Conservation (phyloP, 2,113 vertebrate species). For the Corythornis madagascariensis region DNA sequence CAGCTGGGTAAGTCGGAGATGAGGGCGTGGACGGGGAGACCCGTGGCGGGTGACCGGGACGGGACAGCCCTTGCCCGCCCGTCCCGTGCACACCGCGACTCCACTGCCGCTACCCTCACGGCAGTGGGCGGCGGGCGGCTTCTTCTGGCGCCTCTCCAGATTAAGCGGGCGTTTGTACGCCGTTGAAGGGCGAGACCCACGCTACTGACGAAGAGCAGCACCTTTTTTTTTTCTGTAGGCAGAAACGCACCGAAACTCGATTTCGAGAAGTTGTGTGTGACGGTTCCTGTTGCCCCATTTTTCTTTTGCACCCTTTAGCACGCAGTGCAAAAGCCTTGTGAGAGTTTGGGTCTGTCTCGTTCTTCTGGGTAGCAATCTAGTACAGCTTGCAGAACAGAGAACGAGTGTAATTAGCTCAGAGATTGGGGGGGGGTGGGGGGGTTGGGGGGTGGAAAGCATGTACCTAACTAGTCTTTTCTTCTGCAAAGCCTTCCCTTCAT, state of each 20-base stretch:
- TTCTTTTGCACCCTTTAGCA: neutral
- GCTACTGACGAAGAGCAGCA: neutral
- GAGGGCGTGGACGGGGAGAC: neutral
- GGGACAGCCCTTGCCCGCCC: neutral
- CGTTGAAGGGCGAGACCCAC: neutral
- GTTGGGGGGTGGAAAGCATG: neutral
- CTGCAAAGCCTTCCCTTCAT: neutral
- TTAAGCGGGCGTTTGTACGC: neutral
- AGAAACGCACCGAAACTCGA: neutral
- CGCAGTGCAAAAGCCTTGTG: neutral
- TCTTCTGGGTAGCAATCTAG: neutral
- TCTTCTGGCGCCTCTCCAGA: neutral
- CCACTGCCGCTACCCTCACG: neutral
- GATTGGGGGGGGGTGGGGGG: no score
- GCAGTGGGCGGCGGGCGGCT: neutral
- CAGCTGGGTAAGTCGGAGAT: slow-evolving; percentile 77
- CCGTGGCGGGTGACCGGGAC: neutral
- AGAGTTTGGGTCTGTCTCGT: neutral
- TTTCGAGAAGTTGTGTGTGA: neutral
- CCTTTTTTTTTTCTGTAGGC: neutral
- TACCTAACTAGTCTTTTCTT: neutral
- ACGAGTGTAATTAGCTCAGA: neutral
- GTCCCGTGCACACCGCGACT: neutral
- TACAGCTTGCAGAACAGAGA: neutral
- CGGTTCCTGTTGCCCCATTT: neutral